Percentiles rank a stretch among this genome's conserved stretches.
Evolutionary conservation across 2,888 invertebrate species (phyloP).

Genomic region (Aleiodes leptofemur): DNA sequence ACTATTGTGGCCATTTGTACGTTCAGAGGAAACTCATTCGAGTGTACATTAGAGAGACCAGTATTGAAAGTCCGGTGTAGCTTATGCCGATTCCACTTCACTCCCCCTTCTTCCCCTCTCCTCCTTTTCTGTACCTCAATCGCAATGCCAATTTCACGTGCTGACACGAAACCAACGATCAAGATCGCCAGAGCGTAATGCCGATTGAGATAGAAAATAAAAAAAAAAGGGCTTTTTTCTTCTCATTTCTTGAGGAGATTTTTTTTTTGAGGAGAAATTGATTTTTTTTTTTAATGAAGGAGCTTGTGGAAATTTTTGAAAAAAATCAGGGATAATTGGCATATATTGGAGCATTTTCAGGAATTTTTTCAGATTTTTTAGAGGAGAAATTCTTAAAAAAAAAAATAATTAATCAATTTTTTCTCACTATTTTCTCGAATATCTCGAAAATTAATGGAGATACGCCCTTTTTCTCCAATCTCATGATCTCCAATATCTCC

Average conservation of each 20-base stretch:
- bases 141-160: conserved; percentile 34
- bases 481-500: neutral
- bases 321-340: too few species aligned
- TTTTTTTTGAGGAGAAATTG: neutral
- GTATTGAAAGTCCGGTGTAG: conserved; percentile 29
- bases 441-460: too few species aligned
- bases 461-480: too few species aligned
- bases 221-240: conserved; percentile 7
- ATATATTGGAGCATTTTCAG: too few species aligned
- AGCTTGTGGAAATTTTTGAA: too few species aligned
- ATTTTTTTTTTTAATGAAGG: too few species aligned
- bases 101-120: neutral
- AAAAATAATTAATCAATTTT: too few species aligned
- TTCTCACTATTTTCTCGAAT: too few species aligned
- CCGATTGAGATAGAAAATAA: conserved; percentile 26
- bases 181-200: conserved; percentile 43
- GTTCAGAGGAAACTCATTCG: conserved; percentile 16
- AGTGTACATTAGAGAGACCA: conserved; percentile 30
- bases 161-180: conserved; percentile 31
- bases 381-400: too few species aligned
- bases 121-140: neutral
- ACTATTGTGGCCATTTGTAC: conserved; percentile 31
- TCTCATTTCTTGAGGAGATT: conserved; percentile 14
- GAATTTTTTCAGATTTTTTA: too few species aligned
- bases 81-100: conserved; percentile 23